Evolutionary conservation across 2,113 vertebrate genomes (phyloP), one percentile per base, ranked within the genome.

Genomic region (Turnix velox): DNA sequence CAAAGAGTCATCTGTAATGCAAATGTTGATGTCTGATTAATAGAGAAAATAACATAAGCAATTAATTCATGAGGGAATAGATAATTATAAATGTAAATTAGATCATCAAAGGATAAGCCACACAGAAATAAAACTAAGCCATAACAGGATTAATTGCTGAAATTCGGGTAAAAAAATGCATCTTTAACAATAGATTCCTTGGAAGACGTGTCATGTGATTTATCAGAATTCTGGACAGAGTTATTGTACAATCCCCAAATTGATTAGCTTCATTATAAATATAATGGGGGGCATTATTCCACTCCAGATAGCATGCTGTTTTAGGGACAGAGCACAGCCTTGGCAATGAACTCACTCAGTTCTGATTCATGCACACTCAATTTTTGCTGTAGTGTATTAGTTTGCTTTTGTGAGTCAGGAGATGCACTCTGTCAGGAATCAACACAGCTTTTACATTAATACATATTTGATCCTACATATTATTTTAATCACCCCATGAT

Each of bases 41-140:
- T 92, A 83, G 92, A 90, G 81, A 96, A 96, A 95, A 94, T 95
- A 94, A 93, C 74, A 87, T 20, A 63, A 96, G 87, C 74, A 83
- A 93, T 96, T 96, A 96, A 94, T 96, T 65, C 89, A 71, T 5
- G 6, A 78, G 59, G 89, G 92, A 92, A 37, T 55, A 87, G 89
- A 42, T 87, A 7, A 52, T 94, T 94, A 89, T 93, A 93, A 92
- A 94, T 96, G 94, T 79, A 96, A 96, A 96, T 94, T 79, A 92
- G 89, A 94, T 93, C 94, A 89, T 96, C 95, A 96, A 95, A 95
- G 91, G 91, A 67, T 92, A 91, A 96, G 39, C 87, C 81, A 93
- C 87, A 87, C 51, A 77, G 59, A 96, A 94, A 85, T 93, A 91
- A 93, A 96, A 85, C 87, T 87, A 93, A 33, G 62, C 49, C 62